Conservation (phyloP, 2,888 invertebrate species). For the Hyles lineata region DNA sequence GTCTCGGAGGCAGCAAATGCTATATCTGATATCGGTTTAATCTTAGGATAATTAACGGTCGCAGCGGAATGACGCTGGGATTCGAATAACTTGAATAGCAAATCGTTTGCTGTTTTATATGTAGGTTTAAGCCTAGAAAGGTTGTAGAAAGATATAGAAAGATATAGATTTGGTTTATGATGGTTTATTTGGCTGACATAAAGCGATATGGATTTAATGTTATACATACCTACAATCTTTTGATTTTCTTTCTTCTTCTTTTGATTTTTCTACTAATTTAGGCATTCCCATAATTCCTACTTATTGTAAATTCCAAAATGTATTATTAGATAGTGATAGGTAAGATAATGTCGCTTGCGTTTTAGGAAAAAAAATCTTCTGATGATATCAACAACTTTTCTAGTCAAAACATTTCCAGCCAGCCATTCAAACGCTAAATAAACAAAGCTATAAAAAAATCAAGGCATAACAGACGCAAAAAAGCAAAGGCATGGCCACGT, state of each 20-base stretch:
- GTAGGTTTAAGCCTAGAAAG: neutral
- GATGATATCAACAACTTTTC: neutral
- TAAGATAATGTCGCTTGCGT: too few species aligned
- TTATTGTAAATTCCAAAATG: too few species aligned
- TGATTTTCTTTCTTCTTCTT: too few species aligned
- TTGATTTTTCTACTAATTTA: too few species aligned
- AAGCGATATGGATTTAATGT: too few species aligned
- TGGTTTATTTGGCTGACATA: too few species aligned
- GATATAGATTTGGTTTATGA: too few species aligned
- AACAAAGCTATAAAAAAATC: slow-evolving; percentile 18
- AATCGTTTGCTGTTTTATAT: neutral
- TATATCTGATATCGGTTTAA: slow-evolving; percentile 29
- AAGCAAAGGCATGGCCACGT: slow-evolving; percentile 21
- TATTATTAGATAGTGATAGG: too few species aligned
- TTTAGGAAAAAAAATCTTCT: too few species aligned
- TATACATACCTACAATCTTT: too few species aligned
- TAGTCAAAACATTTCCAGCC: neutral
- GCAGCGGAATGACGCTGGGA: slow-evolving; percentile 16
- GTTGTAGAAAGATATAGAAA: too few species aligned
- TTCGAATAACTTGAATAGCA: slow-evolving; percentile 28
- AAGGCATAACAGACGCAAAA: slow-evolving; percentile 14
- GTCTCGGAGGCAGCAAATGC: slow-evolving; percentile 15
- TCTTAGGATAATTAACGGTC: slow-evolving; percentile 31
- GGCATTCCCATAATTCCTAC: too few species aligned
- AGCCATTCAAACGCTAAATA: neutral